Base-by-base conservation (phyloP, 1,140 invertebrate species). In the Panagrolaimus sp. region DNA sequence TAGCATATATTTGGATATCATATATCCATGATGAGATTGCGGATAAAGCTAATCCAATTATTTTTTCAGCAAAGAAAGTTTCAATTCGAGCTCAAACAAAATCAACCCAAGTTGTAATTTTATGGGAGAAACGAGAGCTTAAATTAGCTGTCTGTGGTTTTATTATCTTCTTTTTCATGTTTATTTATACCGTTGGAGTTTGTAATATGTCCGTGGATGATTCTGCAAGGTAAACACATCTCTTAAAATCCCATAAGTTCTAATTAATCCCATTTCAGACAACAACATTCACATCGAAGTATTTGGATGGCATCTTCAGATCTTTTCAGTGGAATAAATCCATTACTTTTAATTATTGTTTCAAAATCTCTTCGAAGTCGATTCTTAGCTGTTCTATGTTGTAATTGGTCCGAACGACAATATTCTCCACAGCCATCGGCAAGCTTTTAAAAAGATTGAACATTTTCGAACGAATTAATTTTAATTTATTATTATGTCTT, bases 111-210 rank as follows among this genome's bases (percentile, higher is more conserved):
- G 28, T 58, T 26, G 52, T 58, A 21, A 26, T 26, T 28, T 28
- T 58, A 21, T 58, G 52, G 52, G 52, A 58, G 17, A 58, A 58
- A 58, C 52, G 52, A n/a, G 52, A 58, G 17, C 52, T 58, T 12
- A 58, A 58, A 21, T 28, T 58, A 58, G 52, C 52, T 28, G 52
- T 58, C 3, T 58, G 52, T 21, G 52, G 52, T 14, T 58, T 58
- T 8, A 28, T 58, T 28, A 28, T 58, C 1, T 58, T 58, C 52
- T 58, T 58, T 24, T 58, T 58, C 17, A 58, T 58, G 52, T 58
- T 58, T 58, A 26, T 58, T 21, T 58, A 58, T 28, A 58, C 52
- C 12, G 52, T 58, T 26, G 52, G 52, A 26, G 52, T 58, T 6
- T 28, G 21, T 12, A 58, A 58, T 28, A 58, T 58, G 52, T 26